Percentiles rank a stretch among this genome's conserved stretches.
These are phyloP conservation scores for Coilia nasus DNA, from an alignment of 2,797 vertebrate species.

Conservation along the genomic window DNA sequence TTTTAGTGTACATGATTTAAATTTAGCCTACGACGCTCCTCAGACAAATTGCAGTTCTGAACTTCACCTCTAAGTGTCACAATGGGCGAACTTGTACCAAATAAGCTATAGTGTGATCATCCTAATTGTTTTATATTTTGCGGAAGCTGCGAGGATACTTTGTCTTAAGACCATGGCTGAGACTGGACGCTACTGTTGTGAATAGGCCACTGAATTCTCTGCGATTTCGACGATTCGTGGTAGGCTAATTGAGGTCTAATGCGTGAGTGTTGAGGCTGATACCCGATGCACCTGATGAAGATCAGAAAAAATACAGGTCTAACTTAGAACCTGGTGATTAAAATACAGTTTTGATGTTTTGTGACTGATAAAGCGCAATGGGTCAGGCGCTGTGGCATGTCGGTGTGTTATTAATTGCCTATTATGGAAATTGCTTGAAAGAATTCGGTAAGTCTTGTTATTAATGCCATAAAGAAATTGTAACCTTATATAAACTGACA, in stretches of 20 bases:
- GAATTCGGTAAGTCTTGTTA: background rate
- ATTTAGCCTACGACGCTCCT: no score
- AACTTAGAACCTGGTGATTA: no score
- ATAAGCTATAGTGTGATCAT: background rate
- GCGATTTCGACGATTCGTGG: no score
- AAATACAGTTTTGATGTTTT: no score
- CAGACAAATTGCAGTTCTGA: background rate
- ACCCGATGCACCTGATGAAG: no score
- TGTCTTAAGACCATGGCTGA: background rate
- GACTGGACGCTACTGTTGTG: background rate
- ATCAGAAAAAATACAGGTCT: background rate
- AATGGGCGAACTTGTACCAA: background rate
- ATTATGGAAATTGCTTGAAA: background rate
- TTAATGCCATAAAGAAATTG: no score
- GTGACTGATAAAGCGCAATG: background rate
- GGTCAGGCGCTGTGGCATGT: background rate
- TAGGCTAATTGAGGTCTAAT: no score
- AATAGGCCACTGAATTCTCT: no score
- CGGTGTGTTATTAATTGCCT: background rate
- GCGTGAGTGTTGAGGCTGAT: no score
- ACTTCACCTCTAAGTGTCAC: background rate
- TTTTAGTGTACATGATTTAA: no score
- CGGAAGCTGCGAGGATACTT: background rate
- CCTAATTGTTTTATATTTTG: background rate
- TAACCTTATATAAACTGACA: no score